phyloP scores from a whole-genome alignment of 1,140 invertebrate genomes.

The Calephelis nemesis region DNA sequence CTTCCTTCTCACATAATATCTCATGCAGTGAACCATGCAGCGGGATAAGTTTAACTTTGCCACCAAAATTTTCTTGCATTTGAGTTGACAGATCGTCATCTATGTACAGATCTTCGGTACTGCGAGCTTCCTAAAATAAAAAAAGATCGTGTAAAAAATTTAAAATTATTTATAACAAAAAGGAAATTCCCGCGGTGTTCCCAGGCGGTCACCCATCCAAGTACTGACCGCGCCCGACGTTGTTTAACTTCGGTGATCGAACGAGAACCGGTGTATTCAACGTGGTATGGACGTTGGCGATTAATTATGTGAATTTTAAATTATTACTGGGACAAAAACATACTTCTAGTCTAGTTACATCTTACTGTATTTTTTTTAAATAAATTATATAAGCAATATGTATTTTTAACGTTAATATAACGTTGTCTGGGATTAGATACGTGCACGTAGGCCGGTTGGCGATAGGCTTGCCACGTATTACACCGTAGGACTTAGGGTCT shows the following conservation, averaged over 20 bases:
- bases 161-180: slow-evolving; percentile 18
- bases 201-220: slow-evolving; percentile 43
- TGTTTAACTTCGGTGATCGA: slow-evolving; percentile 44
- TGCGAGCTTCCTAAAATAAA: slow-evolving; percentile 67
- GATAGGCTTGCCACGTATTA: too few relatives aligned
- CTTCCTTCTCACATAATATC: slow-evolving; percentile 64
- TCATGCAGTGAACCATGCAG: slow-evolving; percentile 70
- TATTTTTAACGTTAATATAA: too few relatives aligned
- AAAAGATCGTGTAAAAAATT: not conserved
- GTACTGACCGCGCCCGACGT: slow-evolving; percentile 43
- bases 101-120: slow-evolving; percentile 77
- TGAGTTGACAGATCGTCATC: slow-evolving; percentile 74
- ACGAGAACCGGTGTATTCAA: slow-evolving; percentile 49
- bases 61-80: slow-evolving; percentile 72
- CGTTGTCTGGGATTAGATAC: too few relatives aligned
- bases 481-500: too few relatives aligned
- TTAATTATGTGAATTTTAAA: not conserved
- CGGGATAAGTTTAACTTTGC: slow-evolving; percentile 63
- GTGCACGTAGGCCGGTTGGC: too few relatives aligned
- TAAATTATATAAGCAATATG: too few relatives aligned
- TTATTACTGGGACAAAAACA: not conserved
- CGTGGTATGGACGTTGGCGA: slow-evolving; percentile 50
- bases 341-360: too few relatives aligned
- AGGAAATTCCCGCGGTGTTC: slow-evolving; percentile 33
- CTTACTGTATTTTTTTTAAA: too few relatives aligned